Evolutionary conservation across 2,113 vertebrate genomes (phyloP), one percentile per base, ranked within the genome.

Genomic region (Gadus chalcogrammus): DNA sequence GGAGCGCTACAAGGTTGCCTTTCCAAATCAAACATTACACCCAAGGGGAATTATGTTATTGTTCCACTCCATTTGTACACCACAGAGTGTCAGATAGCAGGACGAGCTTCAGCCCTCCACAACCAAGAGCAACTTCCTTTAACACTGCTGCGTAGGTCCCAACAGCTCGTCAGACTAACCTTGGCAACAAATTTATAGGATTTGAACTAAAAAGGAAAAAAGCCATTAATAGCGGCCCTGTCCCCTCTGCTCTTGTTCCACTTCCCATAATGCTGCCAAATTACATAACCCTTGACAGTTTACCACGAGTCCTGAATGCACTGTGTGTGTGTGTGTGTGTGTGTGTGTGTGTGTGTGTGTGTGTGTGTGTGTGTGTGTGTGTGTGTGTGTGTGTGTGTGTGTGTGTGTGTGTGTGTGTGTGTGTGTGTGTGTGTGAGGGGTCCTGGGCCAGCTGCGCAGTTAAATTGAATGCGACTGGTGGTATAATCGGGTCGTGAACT

Each of bases 1-100:
- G 87, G 86, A 87, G 87, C 68, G 61, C 85, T 88, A 88, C 87
- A 84, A 88, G 86, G 81, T 88, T 82, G 81, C 84, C 81, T 84
- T 91, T 90, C 88, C 89, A 92, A 91, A 89, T 90, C 84, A 91
- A 91, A 92, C 90, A 92, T 90, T 84, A 87, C 78, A 70, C 84
- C 86, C 75, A 78, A 83, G 84, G 86, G 89, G 84, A 85, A 87
- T 85, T 83, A 88, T 87, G 81, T 85, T 90, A 88, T 91, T 91
- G 89, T 91, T 91, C 87, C 86, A 90, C 84, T 88, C 75, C 84
- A 84, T 88, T 91, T 85, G 86, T 82, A 85, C 82, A 83, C 80
- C 83, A 81, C 77, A 71, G 84, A 83, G 62, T 65, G 70, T 38
- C 22, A 38, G 27, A 71, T 38, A 64, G 85, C 83, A 87, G 82